Base-by-base conservation (phyloP, 1,140 invertebrate genomes). In the Bilobella aurantiaca region DNA sequence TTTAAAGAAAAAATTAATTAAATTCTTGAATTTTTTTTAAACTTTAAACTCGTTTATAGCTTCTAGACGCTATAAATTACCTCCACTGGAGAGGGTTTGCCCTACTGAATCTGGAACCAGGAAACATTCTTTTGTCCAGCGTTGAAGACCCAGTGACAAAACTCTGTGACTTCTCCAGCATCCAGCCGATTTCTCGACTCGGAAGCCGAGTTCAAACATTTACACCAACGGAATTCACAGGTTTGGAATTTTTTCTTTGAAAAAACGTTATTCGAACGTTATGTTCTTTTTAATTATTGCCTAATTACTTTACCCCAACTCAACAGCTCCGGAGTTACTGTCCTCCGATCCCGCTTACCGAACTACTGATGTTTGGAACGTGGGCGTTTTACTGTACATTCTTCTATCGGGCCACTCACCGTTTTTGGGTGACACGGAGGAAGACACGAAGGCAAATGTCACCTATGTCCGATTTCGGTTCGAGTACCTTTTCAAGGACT, bases 301-400 rank as follows among this genome's bases (percentile, higher is more conserved):
- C 8, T 37, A 63, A 25, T 61, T 21, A 37, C n/a, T 5, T 5
- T 8, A 62, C n/a, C n/a, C 65, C 74, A 70, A 68, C 75, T 71
- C 81, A 80, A 63, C 81, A 86, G 90, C 96, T 1, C 96, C 96
- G 0, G 96, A 99, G 79, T 84, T 97, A 62, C 78, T 97, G 29
- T 86, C 86, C 75, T 90, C 93, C 73, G 87, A 91, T 77, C 83
- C 86, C 18, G 87, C 91, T 3, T 89, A 85, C 75, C 88, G 88
- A 1, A 88, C 94, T 75, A 91, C 90, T 29, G 96, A 99, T 78
- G 88, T 98, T 70, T 99, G 96, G 96, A 89, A 89, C 58, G 81
- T 98, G 27, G 96, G 93, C 27, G 90, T 94, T 3, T 79, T 99
- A 0, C 83, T 90, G 1, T 99, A 98, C 79, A 82, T 96, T n/a